Percentiles rank a stretch among this genome's conserved stretches.
phyloP scores from a whole-genome alignment of 2,797 vertebrate genomes.

The Sebastes oblongus region DNA sequence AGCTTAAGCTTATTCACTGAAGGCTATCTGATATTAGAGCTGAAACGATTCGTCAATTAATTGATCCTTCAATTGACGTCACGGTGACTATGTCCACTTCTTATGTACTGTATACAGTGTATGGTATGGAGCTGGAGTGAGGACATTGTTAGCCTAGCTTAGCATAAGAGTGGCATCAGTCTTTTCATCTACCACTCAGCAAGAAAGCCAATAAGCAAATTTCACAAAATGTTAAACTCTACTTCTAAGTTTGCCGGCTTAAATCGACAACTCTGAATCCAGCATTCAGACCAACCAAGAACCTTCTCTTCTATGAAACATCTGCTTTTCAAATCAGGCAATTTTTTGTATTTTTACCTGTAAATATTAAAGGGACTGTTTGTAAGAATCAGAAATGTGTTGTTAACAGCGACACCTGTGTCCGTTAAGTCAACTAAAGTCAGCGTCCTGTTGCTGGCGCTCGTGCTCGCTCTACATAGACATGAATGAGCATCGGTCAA shows the following conservation, averaged over 20 bases:
- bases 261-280: not conserved
- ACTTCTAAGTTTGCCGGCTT: not conserved
- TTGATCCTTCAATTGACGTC: not conserved
- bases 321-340: not conserved
- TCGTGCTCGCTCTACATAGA: no score
- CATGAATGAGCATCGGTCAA: accelerated
- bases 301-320: not conserved
- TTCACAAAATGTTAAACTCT: not conserved
- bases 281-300: not conserved
- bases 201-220: not conserved
- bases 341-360: not conserved
- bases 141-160: not conserved
- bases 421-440: no score
- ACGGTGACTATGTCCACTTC: no score
- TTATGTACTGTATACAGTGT: no score
- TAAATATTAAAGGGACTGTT: no score
- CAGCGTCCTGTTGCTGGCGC: no score
- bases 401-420: no score
- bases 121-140: not conserved
- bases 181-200: not conserved
- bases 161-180: not conserved
- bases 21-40: not conserved
- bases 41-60: not conserved
- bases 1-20: not conserved
- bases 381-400: no score